Evolutionary conservation across 2,888 invertebrate genomes (phyloP).

Genomic region (Blera fallax): DNA sequence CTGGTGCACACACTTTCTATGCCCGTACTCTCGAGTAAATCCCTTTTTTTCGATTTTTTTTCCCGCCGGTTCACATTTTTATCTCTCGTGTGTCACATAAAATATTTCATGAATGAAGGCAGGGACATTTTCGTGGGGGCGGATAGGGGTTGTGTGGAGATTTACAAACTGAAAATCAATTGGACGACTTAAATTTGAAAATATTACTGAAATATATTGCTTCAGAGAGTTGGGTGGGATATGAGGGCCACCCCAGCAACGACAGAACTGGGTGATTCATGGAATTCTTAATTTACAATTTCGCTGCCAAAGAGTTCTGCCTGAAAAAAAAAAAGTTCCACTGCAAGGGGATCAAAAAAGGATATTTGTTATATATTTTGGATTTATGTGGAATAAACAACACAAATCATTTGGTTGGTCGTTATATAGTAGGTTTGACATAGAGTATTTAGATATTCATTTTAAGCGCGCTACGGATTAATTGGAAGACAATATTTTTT

Average conservation of each 20-base stretch:
- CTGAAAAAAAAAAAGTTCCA: not conserved
- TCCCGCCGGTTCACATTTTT: slow-evolving; percentile 22
- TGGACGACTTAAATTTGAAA: slow-evolving; percentile 54
- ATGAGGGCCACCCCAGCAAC: not conserved
- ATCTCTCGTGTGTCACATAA: slow-evolving; percentile 61
- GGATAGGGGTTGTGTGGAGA: slow-evolving; percentile 3
- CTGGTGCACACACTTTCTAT: slow-evolving; percentile 48
- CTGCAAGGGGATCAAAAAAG: not conserved
- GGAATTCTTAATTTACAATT: slow-evolving; percentile 61
- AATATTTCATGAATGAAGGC: slow-evolving; percentile 50
- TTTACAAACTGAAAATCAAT: slow-evolving; percentile 69
- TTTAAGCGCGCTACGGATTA: not conserved
- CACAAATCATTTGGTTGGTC: not conserved
- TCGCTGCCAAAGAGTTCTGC: slow-evolving; percentile 9
- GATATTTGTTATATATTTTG: slow-evolving; percentile 5
- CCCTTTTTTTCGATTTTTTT: slow-evolving; percentile 10
- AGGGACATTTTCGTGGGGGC: not conserved
- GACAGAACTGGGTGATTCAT: slow-evolving; percentile 24
- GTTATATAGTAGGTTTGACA: not conserved
- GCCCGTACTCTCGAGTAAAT: slow-evolving; percentile 14
- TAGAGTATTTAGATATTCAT: not conserved
- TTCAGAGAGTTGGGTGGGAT: not conserved
- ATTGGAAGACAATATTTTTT: not conserved
- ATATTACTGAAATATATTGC: slow-evolving; percentile 51
- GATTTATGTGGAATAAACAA: not conserved